A percentile compares a stretch with the other conserved stretches of the same genome.
Conservation (phyloP, 2,113 vertebrate genomes). For the Montifringilla adamsi region DNA sequence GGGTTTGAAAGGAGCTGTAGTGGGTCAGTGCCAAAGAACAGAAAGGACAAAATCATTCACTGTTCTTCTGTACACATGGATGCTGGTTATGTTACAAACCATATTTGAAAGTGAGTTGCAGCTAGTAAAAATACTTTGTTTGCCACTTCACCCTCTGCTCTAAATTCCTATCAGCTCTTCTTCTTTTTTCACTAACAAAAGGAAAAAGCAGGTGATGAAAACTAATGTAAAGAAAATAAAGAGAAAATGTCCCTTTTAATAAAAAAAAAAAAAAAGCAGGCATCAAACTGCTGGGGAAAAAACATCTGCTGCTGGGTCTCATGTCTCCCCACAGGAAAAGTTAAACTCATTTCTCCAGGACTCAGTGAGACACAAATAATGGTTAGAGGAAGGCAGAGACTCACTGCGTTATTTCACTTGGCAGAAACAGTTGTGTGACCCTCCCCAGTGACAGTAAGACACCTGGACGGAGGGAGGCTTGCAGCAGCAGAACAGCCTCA, state of each 20-base stretch:
- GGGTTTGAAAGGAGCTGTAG: background rate
- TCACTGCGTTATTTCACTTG: background rate
- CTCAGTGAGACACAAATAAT: background rate
- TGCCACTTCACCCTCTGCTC: background rate
- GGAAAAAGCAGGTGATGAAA: background rate
- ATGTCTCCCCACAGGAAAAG: background rate
- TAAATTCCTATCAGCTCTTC: background rate
- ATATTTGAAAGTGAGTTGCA: background rate
- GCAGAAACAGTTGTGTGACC: background rate
- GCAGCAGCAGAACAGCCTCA: background rate
- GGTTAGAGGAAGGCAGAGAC: background rate
- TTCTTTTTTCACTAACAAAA: background rate
- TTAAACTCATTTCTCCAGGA: background rate
- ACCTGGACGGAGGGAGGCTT: background rate
- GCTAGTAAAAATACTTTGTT: background rate
- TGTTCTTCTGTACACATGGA: background rate
- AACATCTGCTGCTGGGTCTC: background rate
- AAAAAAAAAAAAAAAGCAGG: background rate
- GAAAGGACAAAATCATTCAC: background rate
- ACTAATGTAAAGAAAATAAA: background rate
- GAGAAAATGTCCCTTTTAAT: background rate
- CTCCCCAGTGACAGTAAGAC: background rate
- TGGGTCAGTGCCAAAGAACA: background rate
- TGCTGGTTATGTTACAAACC: background rate
- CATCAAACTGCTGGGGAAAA: background rate